Evolutionary conservation across 2,113 vertebrate species (phyloP), one percentile per base, ranked within the genome.

Genomic region (Tragelaphus scriptus): DNA sequence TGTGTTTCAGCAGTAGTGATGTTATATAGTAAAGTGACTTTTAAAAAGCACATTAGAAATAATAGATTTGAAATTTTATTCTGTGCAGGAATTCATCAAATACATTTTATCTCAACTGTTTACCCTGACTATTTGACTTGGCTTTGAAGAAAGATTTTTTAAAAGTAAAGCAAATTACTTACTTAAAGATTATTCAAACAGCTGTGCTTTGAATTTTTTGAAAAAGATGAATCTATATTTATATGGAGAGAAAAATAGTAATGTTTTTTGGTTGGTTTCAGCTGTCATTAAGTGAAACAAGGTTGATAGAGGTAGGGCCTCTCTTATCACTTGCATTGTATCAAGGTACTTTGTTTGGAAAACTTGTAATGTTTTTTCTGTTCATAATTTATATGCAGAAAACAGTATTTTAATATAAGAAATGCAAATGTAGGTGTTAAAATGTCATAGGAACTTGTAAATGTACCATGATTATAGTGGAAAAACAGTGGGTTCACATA

Each of bases 151-250:
- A 92, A 49, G 13, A 40, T 23, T 23, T 90, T 30, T 63, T 56
- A 15, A 36, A 26, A 82, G 47, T 58, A 80, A 85, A 93, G 88
- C 61, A 44, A 88, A 10, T 77, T 23, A 56, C 32, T 77, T 92
- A 88, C 84, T 95, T 95, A 95, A 77, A 94, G 65, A 88, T 92
- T 68, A 89, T 97, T 94, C 68, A 75, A 87, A 89, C 17, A 28
- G 25, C 28, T 75, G 2, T 90, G 21, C 8, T 26, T 90, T 91
- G 47, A 26, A 82, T 88, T 90, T 95, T 95, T 19, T 84, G 94
- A 93, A 87, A 89, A 90, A 84, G 5, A 77, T 95, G 63, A 56
- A 86, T 58, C 51, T 89, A 21, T 85, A 30, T 71, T 97, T 96
- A 17, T 47, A 23, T 40, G 47, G 44, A 85, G 11, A 84, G 71